Evolutionary conservation across 2,888 invertebrate species (phyloP).

Genomic region (Meiosimyza decipiens): DNA sequence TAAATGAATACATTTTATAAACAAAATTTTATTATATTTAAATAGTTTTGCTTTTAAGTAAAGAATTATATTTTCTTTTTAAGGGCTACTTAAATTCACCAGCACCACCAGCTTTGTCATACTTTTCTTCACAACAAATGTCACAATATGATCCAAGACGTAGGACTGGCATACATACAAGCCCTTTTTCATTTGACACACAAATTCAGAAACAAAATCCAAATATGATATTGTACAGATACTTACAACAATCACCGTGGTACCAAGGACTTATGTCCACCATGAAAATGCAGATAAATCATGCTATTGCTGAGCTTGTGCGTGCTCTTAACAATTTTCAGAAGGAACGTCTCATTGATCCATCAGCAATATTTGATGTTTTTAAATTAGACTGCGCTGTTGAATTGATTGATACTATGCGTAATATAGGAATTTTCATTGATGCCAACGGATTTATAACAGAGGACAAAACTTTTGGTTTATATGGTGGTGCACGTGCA

Average conservation of each 20-base stretch:
- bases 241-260: constrained; percentile 51
- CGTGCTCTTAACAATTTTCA: constrained; percentile 51
- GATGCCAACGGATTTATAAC: constrained; percentile 50
- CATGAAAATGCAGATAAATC: constrained; percentile 54
- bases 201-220: constrained; percentile 39
- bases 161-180: constrained; percentile 26
- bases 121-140: constrained; percentile 16
- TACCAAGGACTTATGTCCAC: constrained; percentile 51
- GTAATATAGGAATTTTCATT: constrained; percentile 50
- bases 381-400: constrained; percentile 53
- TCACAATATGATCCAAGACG: constrained; percentile 41
- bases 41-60: too few species aligned
- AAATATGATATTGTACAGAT: constrained; percentile 49
- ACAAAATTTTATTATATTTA: too few species aligned
- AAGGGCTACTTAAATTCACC: constrained; percentile 1
- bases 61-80: too few species aligned
- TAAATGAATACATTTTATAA: too few species aligned
- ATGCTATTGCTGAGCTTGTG: constrained; percentile 50
- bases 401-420: constrained; percentile 51
- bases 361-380: constrained; percentile 49
- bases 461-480: constrained; percentile 31
- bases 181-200: not conserved
- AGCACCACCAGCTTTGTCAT: not conserved
- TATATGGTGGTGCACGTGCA: constrained; percentile 35
- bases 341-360: constrained; percentile 45